Evolutionary conservation across 1,140 invertebrate species (phyloP).

Genomic region (Panonychus citri): DNA sequence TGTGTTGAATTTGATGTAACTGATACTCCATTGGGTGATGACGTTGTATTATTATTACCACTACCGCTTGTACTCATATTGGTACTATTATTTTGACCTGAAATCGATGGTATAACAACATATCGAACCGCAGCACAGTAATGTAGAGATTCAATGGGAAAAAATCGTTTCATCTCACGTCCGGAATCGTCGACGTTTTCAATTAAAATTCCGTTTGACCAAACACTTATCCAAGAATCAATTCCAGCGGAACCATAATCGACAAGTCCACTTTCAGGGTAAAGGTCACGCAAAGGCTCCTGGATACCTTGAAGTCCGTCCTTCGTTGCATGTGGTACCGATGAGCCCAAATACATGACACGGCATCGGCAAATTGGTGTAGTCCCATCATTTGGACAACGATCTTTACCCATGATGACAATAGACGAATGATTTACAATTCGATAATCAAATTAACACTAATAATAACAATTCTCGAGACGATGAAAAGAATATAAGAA

Average conservation of each 20-base stretch:
- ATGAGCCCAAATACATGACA: slow-evolving; percentile 90
- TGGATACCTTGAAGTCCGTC: slow-evolving; percentile 93
- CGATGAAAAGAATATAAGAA: too few relatives aligned
- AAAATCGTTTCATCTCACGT: slow-evolving; percentile 82
- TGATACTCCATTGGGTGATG: background rate
- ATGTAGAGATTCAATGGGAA: slow-evolving; percentile 84
- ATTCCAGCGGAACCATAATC: slow-evolving; percentile 34
- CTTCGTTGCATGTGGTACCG: slow-evolving; percentile 89
- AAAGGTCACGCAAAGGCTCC: slow-evolving; percentile 82
- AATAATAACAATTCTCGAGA: too few relatives aligned
- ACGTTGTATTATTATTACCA: background rate
- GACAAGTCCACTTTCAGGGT: slow-evolving; percentile 55
- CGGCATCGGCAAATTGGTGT: slow-evolving; percentile 84
- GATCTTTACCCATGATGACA: too few relatives aligned
- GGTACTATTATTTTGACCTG: slow-evolving; percentile 6
- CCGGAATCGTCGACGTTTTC: slow-evolving; percentile 91
- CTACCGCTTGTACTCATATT: background rate
- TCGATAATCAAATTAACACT: too few relatives aligned
- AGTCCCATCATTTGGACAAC: slow-evolving; percentile 18
- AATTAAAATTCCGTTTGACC: slow-evolving; percentile 81
- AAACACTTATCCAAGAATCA: slow-evolving; percentile 89
- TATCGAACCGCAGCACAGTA: slow-evolving; percentile 91
- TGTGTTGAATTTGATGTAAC: background rate
- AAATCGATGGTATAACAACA: slow-evolving; percentile 31
- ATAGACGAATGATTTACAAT: too few relatives aligned